Percentiles rank a stretch among this genome's conserved stretches.
Evolutionary conservation across 2,797 vertebrate genomes (phyloP).

Genomic region (Molossus alvarezi): DNA sequence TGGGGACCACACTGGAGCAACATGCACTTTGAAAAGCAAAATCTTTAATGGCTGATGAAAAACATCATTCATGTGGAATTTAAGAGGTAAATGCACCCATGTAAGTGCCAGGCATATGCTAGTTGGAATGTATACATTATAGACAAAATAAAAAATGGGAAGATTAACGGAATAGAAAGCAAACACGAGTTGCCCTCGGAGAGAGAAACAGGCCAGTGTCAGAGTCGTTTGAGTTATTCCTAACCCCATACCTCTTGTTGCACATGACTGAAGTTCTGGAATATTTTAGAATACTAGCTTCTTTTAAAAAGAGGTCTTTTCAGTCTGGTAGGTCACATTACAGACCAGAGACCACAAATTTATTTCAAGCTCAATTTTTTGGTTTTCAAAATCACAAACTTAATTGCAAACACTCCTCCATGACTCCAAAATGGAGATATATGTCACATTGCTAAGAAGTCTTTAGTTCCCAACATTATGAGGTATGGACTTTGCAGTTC

Average conservation of each 20-base stretch:
- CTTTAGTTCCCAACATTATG: constrained; percentile 61
- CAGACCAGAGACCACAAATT: constrained; percentile 74
- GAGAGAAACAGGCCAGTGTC: background rate
- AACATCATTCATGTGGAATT: background rate
- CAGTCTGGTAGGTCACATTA: constrained; percentile 74
- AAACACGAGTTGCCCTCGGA: background rate
- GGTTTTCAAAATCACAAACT: constrained; percentile 81
- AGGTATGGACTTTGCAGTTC: constrained; percentile 57
- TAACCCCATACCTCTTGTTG: constrained; percentile 24
- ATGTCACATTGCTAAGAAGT: constrained; percentile 76
- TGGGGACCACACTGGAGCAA: background rate
- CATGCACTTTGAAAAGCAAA: constrained; percentile 17
- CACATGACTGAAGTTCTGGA: constrained; percentile 44
- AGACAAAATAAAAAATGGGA: background rate
- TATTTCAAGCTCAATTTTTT: constrained; percentile 72
- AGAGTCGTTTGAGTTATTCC: background rate
- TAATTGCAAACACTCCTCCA: constrained; percentile 73
- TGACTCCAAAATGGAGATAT: constrained; percentile 67
- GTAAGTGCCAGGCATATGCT: constrained; percentile 1
- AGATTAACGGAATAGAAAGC: background rate
- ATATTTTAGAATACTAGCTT: constrained; percentile 59
- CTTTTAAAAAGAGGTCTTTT: constrained; percentile 56
- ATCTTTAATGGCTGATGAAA: constrained; percentile 52
- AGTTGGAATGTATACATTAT: background rate
- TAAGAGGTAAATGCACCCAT: constrained; percentile 21